phyloP scores from a whole-genome alignment of 2,113 vertebrate species.

The Pogonocichla stellata region DNA sequence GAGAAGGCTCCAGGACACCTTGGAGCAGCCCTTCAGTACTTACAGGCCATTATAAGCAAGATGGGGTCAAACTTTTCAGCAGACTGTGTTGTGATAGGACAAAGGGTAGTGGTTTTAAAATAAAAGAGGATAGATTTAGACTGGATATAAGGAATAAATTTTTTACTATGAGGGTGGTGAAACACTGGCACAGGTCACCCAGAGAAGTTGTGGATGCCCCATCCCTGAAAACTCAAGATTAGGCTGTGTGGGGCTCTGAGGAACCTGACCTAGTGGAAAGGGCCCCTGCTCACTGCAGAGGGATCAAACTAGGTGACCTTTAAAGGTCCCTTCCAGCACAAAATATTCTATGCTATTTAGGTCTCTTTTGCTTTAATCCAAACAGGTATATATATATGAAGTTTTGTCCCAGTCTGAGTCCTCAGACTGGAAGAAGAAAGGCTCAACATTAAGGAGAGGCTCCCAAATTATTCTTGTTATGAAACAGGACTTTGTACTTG shows the following conservation, averaged over 20 bases:
- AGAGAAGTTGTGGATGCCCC: background rate
- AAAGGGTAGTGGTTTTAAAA: background rate
- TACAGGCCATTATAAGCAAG: background rate
- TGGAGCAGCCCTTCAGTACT: background rate
- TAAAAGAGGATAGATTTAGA: background rate
- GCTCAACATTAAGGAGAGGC: background rate
- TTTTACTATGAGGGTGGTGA: background rate
- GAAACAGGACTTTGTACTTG: background rate
- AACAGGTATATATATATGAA: background rate
- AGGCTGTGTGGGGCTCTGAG: background rate
- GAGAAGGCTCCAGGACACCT: background rate
- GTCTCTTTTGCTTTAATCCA: background rate
- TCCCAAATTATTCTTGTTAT: background rate
- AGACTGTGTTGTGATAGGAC: background rate
- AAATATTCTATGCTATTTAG: background rate
- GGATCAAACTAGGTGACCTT: background rate
- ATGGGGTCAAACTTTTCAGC: background rate
- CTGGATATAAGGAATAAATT: background rate
- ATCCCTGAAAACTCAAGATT: background rate
- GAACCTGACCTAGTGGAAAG: background rate
- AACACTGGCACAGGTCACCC: background rate
- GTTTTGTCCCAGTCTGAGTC: background rate
- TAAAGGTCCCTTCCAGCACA: background rate
- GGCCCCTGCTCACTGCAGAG: background rate
- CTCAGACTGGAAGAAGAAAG: background rate